Base-by-base conservation (phyloP, 2,113 vertebrate genomes). In the Taurulus bubalis region DNA sequence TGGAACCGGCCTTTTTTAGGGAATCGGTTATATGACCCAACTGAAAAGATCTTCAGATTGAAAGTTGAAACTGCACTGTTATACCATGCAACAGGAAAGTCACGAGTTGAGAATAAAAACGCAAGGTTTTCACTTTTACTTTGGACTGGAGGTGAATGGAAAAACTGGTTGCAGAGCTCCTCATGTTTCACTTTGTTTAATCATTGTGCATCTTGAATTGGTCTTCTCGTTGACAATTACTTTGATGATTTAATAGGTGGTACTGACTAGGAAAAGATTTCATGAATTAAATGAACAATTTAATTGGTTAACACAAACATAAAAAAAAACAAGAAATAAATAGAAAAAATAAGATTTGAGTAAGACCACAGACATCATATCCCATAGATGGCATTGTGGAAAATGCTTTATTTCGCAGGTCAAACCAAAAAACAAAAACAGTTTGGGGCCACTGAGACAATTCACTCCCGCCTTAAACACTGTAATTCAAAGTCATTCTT, bases 341-440 rank as follows among this genome's bases (percentile, higher is more conserved):
- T 6, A 56, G 2, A 32, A 32, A 32, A 32, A 3, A 32, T 32
- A 32, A 68, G 40, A 79, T n/a, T 63, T 8, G 78, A 65, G n/a
- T 47, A 34, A 60, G 51, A 77, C 40, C 51, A 80, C 56, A 82
- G 58, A 91, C 74, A 77, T 71, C 30, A 85, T 83, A 71, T 80
- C 47, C 68, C 66, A 81, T 80, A 45, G 75, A 82, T 85, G 80
- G 71, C 85, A 88, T 91, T 85, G 84, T 91, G 91, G 91, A 89
- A 95, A 95, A 94, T 79, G 73, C 88, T 94, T 95, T 95, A 94
- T 94, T 94, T 93, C n/a, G 71, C 85, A 93, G 79, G 74, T 92
- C 79, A 91, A 89, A 90, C 49, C 80, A 90, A 88, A 91, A 56
- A 85, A 59, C 86, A 22, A 89, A 90, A 82, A 28, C 77, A 82